These are phyloP conservation scores for Stichopus chloronotus DNA, from an alignment of 35 echinoderm and acorn worm genomes.

Conservation along the genomic window DNA sequence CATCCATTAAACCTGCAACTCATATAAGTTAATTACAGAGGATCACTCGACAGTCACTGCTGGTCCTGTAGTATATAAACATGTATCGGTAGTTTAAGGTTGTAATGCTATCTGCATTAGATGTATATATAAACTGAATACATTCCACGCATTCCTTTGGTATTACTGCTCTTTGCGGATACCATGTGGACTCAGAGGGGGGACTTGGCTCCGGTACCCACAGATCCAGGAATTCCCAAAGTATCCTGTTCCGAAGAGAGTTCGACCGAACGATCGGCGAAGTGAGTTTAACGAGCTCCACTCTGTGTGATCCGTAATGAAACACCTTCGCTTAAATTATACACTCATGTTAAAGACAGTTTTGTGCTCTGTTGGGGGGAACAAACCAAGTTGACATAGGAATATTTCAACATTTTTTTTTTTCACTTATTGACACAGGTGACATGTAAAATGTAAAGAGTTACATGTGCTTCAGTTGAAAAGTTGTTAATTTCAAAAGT, in stretches of 20 bases:
- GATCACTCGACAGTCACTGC: background rate
- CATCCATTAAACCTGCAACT: background rate
- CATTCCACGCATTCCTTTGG: background rate
- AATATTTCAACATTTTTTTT: too few relatives aligned
- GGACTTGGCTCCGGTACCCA: background rate
- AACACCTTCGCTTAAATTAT: background rate
- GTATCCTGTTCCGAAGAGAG: background rate
- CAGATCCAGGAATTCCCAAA: background rate
- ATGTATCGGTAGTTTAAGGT: background rate
- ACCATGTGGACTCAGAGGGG: background rate
- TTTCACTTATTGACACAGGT: too few relatives aligned
- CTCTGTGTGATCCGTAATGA: background rate
- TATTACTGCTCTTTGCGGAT: background rate
- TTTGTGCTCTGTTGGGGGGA: too few relatives aligned
- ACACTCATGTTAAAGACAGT: too few relatives aligned
- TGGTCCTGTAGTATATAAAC: background rate
- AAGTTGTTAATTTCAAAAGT: too few relatives aligned
- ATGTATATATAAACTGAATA: background rate
- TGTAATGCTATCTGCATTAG: slow-evolving; percentile 2
- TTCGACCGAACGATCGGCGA: background rate
- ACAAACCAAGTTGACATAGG: too few relatives aligned
- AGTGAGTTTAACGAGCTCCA: background rate
- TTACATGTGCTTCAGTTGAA: too few relatives aligned
- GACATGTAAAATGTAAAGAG: too few relatives aligned
- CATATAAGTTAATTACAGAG: background rate